Evolutionary conservation across 2,113 vertebrate genomes (phyloP).

Genomic region (Redunca redunca): DNA sequence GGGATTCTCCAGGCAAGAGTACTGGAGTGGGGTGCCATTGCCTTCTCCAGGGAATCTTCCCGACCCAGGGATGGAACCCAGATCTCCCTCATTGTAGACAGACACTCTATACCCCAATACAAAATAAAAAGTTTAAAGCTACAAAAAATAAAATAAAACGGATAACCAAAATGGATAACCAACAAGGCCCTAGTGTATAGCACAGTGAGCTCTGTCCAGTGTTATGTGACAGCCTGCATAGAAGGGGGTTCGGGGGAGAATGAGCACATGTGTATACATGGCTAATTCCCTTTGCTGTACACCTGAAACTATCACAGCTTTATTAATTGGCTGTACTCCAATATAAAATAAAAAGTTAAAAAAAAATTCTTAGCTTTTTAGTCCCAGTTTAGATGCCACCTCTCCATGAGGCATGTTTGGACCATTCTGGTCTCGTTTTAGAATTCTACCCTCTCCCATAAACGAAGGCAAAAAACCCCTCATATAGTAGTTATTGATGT

Average conservation of each 20-base stretch:
- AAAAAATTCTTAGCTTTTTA: neutral
- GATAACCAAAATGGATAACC: neutral
- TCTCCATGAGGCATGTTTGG: neutral
- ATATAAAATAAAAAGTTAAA: neutral
- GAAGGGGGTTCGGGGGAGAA: neutral
- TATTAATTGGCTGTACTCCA: neutral
- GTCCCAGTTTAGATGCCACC: neutral
- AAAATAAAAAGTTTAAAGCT: neutral
- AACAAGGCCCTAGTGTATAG: neutral
- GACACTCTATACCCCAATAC: neutral
- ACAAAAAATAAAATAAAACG: neutral
- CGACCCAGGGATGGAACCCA: too few relatives aligned
- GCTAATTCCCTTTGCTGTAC: neutral
- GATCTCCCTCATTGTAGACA: neutral
- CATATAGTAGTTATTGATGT: neutral
- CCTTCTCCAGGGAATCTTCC: too few relatives aligned
- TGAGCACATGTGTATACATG: neutral
- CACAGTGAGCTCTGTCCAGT: neutral
- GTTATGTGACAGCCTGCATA: neutral
- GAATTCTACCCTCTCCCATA: neutral
- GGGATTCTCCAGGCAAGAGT: neutral
- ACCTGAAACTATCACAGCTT: neutral
- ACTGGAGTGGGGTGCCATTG: neutral
- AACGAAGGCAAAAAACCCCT: neutral
- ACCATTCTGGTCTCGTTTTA: neutral